These are phyloP conservation scores for Iselma pallidipennis DNA, from an alignment of 2,888 invertebrate genomes.

Conservation along the genomic window DNA sequence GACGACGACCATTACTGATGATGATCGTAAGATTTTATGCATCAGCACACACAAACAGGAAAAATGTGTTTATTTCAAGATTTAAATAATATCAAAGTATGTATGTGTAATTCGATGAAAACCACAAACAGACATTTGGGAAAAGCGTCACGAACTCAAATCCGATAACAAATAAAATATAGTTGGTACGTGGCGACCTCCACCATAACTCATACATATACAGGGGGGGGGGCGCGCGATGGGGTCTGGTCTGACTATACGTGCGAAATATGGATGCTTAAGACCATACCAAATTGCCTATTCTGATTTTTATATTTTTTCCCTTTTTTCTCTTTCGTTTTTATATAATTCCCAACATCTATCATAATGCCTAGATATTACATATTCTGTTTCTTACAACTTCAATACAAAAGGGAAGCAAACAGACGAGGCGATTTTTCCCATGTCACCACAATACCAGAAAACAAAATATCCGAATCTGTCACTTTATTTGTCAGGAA, in stretches of 20 bases:
- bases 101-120: constrained; percentile 54
- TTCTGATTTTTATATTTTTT: constrained; percentile 49
- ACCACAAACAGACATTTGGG: constrained; percentile 54
- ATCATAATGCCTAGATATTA: constrained; percentile 35
- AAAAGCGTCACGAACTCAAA: constrained; percentile 55
- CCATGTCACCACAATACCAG: background rate
- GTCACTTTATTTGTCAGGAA: background rate
- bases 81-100: constrained; percentile 38
- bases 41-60: constrained; percentile 11
- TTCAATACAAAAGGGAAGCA: background rate
- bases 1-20: background rate
- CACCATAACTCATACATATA: constrained; percentile 55
- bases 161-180: constrained; percentile 58
- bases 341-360: constrained; percentile 24
- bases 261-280: constrained; percentile 55
- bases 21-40: constrained; percentile 16
- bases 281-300: constrained; percentile 52
- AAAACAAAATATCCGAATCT: background rate
- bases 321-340: constrained; percentile 30
- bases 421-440: background rate
- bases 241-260: constrained; percentile 32
- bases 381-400: constrained; percentile 11
- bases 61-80: constrained; percentile 28
- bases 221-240: constrained; percentile 32
- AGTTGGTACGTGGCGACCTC: constrained; percentile 54